Base-by-base conservation (phyloP, 2,888 invertebrate genomes). In the Cephus runcator region DNA sequence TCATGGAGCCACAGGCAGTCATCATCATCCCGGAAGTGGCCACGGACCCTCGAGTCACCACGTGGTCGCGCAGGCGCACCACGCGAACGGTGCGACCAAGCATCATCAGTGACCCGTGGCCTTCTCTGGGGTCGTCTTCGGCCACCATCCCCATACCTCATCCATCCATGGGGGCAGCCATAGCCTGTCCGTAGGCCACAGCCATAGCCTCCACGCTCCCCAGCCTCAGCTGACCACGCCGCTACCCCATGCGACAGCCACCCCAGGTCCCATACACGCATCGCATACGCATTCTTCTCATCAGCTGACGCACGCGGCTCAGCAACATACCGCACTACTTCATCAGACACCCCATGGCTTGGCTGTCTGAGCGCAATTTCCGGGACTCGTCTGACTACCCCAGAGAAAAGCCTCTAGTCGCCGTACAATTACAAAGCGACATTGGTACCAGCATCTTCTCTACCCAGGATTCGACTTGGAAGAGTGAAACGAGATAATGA, bases 81-180 rank as follows among this genome's bases (percentile, higher is more conserved):
- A 92, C 84, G 91, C 95, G 79, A 94, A 94, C 88, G 94, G 94
- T 84, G 94, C 94, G 88, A 93, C 95, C 83, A 96, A 96, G 90
- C 91, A 91, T 78, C 95, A 96, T 93, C 96, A 96, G 96, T 96
- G 96, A 96, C 96, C 95, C 94, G 95, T 95, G 94, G 94, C 95
- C 88, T 96, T 95, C 95, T 95, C 96, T 94, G 96, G 96, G 95
- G 95, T 95, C 90, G 93, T 93, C 83, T 92, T 94, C 87, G 95
- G 96, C 93, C 94, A 96, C 92, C 95, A 94, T 93, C 94, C 94
- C 92, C 92, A 93, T 90, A 85, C 84, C 82, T 83, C 87, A 79
- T 83, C 83, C 79, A 80, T 79, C 75, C 86, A 84, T 79, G 83
- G 82, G 79, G 78, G 81, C 81, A 89, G 92, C 90, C 92, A 90